Conservation (phyloP, 2,888 invertebrate species). For the Altica lythri region DNA sequence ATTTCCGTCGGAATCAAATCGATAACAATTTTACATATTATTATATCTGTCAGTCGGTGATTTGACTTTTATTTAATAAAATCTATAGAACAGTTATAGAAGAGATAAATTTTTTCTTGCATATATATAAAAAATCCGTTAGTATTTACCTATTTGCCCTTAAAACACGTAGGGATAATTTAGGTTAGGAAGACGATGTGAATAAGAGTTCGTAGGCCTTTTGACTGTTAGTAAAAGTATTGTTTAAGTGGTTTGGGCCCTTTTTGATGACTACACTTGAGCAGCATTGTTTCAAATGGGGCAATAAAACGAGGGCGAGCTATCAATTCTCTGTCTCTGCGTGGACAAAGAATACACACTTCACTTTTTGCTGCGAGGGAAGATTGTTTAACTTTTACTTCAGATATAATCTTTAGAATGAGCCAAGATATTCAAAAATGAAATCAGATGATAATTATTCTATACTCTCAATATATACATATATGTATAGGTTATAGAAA, state of each 20-base stretch:
- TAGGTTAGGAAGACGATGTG: constrained; percentile 27
- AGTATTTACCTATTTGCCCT: too few species aligned
- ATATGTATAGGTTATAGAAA: too few species aligned
- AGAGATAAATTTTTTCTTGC: too few species aligned
- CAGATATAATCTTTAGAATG: background rate
- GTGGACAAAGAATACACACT: constrained; percentile 18
- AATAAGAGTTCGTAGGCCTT: constrained; percentile 30
- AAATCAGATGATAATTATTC: too few species aligned
- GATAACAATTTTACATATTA: too few species aligned
- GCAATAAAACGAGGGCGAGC: constrained; percentile 43
- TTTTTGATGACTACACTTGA: constrained; percentile 40
- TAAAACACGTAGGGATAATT: constrained; percentile 20
- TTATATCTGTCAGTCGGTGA: too few species aligned
- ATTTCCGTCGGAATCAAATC: constrained; percentile 5
- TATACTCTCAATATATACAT: too few species aligned
- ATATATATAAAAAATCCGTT: too few species aligned
- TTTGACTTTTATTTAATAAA: too few species aligned
- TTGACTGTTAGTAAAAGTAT: constrained; percentile 29
- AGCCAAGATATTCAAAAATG: too few species aligned
- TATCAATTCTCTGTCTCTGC: constrained; percentile 38
- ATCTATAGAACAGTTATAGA: too few species aligned
- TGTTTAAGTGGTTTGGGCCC: constrained; percentile 30
- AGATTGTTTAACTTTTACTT: background rate
- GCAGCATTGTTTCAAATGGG: constrained; percentile 45
- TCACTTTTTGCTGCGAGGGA: constrained; percentile 5